phyloP scores from a whole-genome alignment of 92 coral and sea anemone genomes.

The Epizoanthus ramosus region DNA sequence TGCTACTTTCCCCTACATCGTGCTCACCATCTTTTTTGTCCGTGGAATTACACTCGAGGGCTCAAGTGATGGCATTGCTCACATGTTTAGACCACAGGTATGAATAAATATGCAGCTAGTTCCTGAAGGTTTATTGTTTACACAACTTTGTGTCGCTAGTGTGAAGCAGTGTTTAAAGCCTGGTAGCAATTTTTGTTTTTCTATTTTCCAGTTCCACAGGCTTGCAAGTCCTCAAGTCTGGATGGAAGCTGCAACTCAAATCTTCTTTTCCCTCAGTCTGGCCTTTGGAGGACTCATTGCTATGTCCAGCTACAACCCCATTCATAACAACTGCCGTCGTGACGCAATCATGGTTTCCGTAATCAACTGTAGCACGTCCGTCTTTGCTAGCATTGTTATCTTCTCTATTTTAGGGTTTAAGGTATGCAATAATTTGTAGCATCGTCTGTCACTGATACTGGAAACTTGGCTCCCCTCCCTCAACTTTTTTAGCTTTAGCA shows the following conservation, averaged over 20 bases:
- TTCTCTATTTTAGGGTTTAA: conserved; percentile 93
- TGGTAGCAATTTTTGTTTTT: background rate
- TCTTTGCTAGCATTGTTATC: conserved; percentile 93
- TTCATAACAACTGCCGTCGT: conserved; percentile 91
- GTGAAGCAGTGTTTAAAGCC: background rate
- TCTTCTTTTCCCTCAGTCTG: conserved; percentile 93
- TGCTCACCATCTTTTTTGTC: conserved; percentile 83
- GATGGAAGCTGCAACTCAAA: conserved; percentile 99
- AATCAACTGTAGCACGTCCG: conserved; percentile 93
- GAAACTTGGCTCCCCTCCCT: no score
- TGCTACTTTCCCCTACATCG: conserved; percentile 86
- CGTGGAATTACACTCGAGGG: conserved; percentile 94
- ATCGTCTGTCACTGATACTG: no score
- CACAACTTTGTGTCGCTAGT: no score
- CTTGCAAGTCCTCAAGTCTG: conserved; percentile 85
- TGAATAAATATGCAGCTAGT: no score
- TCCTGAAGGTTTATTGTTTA: no score
- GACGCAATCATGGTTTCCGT: conserved; percentile 95
- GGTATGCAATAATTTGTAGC: conserved; percentile 50
- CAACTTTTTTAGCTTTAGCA: no score
- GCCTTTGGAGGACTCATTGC: conserved; percentile 99
- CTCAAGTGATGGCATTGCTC: conserved; percentile 80
- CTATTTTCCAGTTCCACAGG: conserved; percentile 66
- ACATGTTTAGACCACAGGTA: conserved; percentile 96
- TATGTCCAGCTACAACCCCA: conserved; percentile 96